A percentile compares a stretch with the other conserved stretches of the same genome.
Evolutionary conservation across 2,888 invertebrate genomes (phyloP).

Genomic region (Panzeria rudis): DNA sequence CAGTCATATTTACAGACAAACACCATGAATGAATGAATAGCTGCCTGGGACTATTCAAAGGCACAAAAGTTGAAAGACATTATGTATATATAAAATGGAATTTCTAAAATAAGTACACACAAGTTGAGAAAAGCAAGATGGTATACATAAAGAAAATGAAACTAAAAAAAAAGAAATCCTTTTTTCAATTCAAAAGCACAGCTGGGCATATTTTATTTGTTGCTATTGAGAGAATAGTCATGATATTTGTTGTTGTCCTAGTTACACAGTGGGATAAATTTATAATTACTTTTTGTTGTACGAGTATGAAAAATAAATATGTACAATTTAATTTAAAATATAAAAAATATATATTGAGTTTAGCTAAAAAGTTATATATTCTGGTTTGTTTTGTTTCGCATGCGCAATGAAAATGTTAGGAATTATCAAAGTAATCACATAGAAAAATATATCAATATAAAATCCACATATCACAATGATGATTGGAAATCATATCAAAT

Average conservation of each 20-base stretch:
- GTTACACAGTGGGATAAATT: constrained; percentile 41
- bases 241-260: constrained; percentile 21
- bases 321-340: too few relatives aligned
- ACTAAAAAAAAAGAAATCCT: constrained; percentile 46
- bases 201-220: constrained; percentile 55
- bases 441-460: too few relatives aligned
- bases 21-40: constrained; percentile 52
- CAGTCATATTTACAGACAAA: constrained; percentile 60
- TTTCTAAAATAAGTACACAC: constrained; percentile 23
- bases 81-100: constrained; percentile 24
- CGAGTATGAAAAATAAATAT: too few relatives aligned
- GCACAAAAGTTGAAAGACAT: constrained; percentile 24
- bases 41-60: constrained; percentile 47
- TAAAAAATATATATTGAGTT: too few relatives aligned
- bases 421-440: too few relatives aligned
- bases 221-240: constrained; percentile 32
- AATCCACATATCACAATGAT: too few relatives aligned
- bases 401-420: too few relatives aligned
- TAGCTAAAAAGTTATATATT: too few relatives aligned
- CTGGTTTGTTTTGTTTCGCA: too few relatives aligned
- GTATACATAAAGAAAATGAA: constrained; percentile 11
- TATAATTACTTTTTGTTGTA: neutral
- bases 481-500: too few relatives aligned
- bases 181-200: constrained; percentile 60
- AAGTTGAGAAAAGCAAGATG: constrained; percentile 20